These are phyloP conservation scores for Piaya cayana DNA, from an alignment of 2,113 vertebrate species.

Conservation along the genomic window DNA sequence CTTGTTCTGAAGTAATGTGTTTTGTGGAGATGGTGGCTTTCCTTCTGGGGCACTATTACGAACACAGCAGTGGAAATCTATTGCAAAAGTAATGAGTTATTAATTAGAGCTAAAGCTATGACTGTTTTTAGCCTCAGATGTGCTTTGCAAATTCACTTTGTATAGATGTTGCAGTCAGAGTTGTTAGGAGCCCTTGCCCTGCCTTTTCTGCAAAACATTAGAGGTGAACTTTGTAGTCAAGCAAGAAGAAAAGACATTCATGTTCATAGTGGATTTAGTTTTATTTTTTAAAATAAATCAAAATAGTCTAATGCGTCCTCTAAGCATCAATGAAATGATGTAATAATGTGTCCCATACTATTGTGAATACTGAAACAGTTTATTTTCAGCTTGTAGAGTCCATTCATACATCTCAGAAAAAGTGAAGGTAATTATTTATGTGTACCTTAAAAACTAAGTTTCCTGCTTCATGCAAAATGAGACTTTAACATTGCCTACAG, in stretches of 20 bases:
- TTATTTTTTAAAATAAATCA: not conserved
- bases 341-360: not conserved
- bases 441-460: slow-evolving; percentile 10
- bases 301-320: not conserved
- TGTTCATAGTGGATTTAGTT: not conserved
- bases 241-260: not conserved
- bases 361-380: not conserved
- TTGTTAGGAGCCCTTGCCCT: not conserved
- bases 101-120: slow-evolving; percentile 2
- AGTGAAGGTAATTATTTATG: slow-evolving; percentile 17
- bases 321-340: not conserved
- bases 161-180: not conserved
- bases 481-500: slow-evolving; percentile 41
- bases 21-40: not conserved
- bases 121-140: not conserved
- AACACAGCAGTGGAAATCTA: not conserved
- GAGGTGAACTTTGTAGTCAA: not conserved
- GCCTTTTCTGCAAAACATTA: not conserved
- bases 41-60: not conserved
- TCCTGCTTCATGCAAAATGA: slow-evolving; percentile 22
- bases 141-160: slow-evolving; percentile 22
- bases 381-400: not conserved
- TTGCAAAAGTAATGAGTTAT: not conserved
- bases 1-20: not conserved
- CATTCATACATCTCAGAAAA: not conserved